Base-by-base conservation (phyloP, 2,797 vertebrate species). In the Ctenopoma multispine region DNA sequence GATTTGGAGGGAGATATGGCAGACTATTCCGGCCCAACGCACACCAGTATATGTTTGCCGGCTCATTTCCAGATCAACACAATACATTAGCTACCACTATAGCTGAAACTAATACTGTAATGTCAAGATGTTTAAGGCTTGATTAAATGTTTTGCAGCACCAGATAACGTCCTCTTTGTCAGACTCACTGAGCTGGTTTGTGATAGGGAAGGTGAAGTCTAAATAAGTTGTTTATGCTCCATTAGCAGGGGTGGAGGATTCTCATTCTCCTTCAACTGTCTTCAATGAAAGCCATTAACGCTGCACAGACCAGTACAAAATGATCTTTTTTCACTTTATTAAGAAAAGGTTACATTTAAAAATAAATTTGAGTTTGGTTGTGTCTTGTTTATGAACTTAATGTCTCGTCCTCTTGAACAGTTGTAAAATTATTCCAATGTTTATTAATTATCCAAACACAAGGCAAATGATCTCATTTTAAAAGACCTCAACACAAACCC, bases 371-470 rank as follows among this genome's bases (percentile, higher is more conserved):
- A n/a, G n/a, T n/a, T n/a, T n/a, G n/a, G n/a, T n/a, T n/a, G n/a
- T n/a, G n/a, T n/a, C n/a, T 34, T 34, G 34, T n/a, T n/a, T 20
- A 20, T 55, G 2, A 55, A 29, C 31, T 17, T 5, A 0, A 4
- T 27, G 8, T 41, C 4, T 40, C 41, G 38, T 43, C 17, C 36
- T 43, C 21, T 48, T 23, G 41, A 31, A 66, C 4, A 34, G 55
- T 48, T 47, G 13, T 29, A 31, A 41, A 65, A 18, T 4, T 29
- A 4, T 29, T 29, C 7, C 3, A 10, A 17, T 1, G 31, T 57
- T 75, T 63, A 36, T 20, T 55, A n/a, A 27, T 61, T 67, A 41
- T 12, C 3, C 53, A 49, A 61, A 48, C 24, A 40, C 55, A 51
- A 18, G 21, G 56, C n/a, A 63, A 41, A 6, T 20, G 11, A 11